phyloP scores from a whole-genome alignment of 2,888 invertebrate genomes.

The Ennomos fuscantarius region DNA sequence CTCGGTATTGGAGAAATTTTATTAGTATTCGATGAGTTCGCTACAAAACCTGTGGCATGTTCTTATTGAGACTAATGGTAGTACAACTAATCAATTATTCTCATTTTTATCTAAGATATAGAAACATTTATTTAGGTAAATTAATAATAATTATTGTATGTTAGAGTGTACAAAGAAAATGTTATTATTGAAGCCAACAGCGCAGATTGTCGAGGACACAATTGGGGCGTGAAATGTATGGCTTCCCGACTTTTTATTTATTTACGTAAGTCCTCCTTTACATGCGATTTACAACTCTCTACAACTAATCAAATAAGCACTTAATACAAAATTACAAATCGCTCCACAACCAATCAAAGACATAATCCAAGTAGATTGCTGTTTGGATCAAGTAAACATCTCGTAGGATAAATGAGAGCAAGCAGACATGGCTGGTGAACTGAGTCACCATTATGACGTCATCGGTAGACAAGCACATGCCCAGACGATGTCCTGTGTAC shows the following conservation, averaged over 20 bases:
- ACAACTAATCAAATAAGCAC: too few species aligned
- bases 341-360: too few species aligned
- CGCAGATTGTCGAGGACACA: too few species aligned
- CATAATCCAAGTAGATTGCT: not conserved
- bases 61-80: conserved; percentile 26
- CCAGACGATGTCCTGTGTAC: conserved; percentile 35
- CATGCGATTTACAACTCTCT: too few species aligned
- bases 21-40: conserved; percentile 26
- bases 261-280: too few species aligned
- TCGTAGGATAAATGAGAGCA: conserved; percentile 40
- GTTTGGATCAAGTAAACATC: not conserved
- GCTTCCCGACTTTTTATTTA: too few species aligned
- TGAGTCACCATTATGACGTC: conserved; percentile 59
- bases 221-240: too few species aligned
- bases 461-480: conserved; percentile 37
- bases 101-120: not conserved
- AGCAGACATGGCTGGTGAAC: conserved; percentile 47
- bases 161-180: too few species aligned
- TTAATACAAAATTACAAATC: not conserved
- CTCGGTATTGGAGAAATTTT: conserved; percentile 36
- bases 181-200: too few species aligned
- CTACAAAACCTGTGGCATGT: conserved; percentile 27
- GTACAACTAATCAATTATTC: conserved; percentile 5
- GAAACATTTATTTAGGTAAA: too few species aligned
- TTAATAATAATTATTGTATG: too few species aligned